Evolutionary conservation across 2,888 invertebrate species (phyloP).

Genomic region (Patella depressa): DNA sequence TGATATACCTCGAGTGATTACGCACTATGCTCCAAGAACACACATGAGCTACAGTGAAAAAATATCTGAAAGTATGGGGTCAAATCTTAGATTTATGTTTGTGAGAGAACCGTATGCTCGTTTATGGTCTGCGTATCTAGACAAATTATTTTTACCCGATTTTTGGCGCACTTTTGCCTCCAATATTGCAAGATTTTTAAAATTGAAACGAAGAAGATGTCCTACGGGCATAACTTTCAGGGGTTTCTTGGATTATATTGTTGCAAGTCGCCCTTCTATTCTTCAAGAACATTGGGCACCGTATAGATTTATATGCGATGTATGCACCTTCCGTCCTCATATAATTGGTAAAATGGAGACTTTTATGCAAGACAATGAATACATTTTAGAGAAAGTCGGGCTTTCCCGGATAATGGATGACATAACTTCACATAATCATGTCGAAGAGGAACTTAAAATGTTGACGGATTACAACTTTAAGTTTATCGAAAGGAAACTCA

Average conservation of each 20-base stretch:
- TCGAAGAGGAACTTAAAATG: slow-evolving; percentile 26
- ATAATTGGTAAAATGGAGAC: slow-evolving; percentile 37
- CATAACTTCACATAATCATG: slow-evolving; percentile 21
- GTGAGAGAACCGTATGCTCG: slow-evolving; percentile 34
- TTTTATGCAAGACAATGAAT: slow-evolving; percentile 28
- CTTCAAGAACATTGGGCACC: slow-evolving; percentile 39
- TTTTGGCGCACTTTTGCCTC: slow-evolving; percentile 22
- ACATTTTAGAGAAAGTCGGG: slow-evolving; percentile 18
- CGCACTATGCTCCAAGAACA: not conserved
- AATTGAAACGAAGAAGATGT: slow-evolving; percentile 13
- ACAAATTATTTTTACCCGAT: slow-evolving; percentile 36
- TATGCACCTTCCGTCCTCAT: slow-evolving; percentile 32
- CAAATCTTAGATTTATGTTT: slow-evolving; percentile 27
- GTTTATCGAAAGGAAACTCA: slow-evolving; percentile 8
- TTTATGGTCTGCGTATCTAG: slow-evolving; percentile 37
- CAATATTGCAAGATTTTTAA: too few species aligned
- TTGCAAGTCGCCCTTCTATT: not conserved
- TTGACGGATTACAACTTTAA: slow-evolving; percentile 28
- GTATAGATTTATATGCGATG: slow-evolving; percentile 28
- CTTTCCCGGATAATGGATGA: slow-evolving; percentile 20
- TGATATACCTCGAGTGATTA: slow-evolving; percentile 28
- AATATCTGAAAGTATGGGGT: not conserved
- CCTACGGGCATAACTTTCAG: slow-evolving; percentile 24
- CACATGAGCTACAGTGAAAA: not conserved
- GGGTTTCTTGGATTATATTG: slow-evolving; percentile 26